A percentile compares a stretch with the other conserved stretches of the same genome.
phyloP scores from a whole-genome alignment of 2,113 vertebrate species.

The Oxyura jamaicensis region DNA sequence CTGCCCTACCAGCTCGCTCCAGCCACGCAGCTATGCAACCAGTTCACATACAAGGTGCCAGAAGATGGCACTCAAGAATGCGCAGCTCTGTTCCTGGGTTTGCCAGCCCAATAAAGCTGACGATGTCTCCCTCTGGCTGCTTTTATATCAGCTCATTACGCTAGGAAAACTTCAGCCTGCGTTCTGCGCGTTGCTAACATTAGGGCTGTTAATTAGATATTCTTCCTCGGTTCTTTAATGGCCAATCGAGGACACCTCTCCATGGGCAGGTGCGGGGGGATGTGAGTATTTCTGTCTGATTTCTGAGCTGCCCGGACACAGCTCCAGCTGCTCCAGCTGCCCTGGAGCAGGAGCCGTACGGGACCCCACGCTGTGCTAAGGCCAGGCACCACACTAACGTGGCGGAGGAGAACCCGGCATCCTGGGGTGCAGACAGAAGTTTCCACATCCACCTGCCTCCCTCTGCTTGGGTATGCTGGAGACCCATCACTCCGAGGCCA shows the following conservation, averaged over 20 bases:
- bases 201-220: neutral
- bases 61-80: conserved; percentile 71
- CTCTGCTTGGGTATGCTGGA: neutral
- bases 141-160: conserved; percentile 51
- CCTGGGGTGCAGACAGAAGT: neutral
- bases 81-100: neutral
- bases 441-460: neutral
- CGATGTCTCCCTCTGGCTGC: conserved; percentile 66
- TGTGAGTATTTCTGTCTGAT: accelerated
- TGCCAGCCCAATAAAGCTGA: conserved; percentile 12
- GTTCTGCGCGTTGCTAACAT: neutral
- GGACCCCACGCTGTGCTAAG: neutral
- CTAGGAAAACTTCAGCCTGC: conserved; percentile 25
- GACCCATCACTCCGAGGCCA: neutral
- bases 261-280: accelerated
- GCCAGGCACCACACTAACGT: neutral
- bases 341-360: neutral
- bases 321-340: no score
- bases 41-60: neutral
- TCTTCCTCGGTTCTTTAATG: neutral
- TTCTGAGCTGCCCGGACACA: neutral
- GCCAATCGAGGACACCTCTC: neutral
- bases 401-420: neutral
- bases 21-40: accelerated
- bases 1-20: neutral